Evolutionary conservation across 2,888 invertebrate species (phyloP), one percentile per base, ranked within the genome.

Genomic region (Caenorhabditis virilis): DNA sequence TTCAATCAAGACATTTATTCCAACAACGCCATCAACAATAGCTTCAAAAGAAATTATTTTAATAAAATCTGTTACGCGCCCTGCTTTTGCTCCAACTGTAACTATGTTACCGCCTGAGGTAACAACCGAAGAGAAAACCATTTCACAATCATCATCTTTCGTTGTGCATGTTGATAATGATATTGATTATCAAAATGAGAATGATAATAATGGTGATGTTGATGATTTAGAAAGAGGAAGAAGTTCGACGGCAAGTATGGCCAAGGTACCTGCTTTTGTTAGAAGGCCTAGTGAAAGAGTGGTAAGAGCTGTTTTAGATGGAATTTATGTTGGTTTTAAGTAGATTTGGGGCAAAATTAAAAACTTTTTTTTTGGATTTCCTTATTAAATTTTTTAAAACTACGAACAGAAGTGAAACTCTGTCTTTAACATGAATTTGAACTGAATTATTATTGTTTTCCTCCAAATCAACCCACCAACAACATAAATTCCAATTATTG

Each of bases 1-100:
- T 20, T 59, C 59, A 13, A 65, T 65, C 49, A 41, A 43, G 27
- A 65, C 59, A 22, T 65, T 65, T 39, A 22, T 43, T 20, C 52
- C 54, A 20, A 55, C 59, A 27, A 48, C 58, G 20, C 52, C 55
- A 3, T 25, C 26, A 9, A 39, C 52, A 30, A 23, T 47, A 46
- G 33, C 54, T 49, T 39, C 38, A n/a, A 5, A 6, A 6, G 9
- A 15, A 5, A n/a, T n/a, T n/a, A n/a, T n/a, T n/a, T n/a, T n/a
- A n/a, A n/a, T n/a, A n/a, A n/a, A n/a, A 13, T 25, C n/a, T n/a
- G 45, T 45, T 18, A 45, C 45, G 25, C 25, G 26, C 15, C 45
- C 45, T 11, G 27, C 45, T 27, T 45, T 45, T 30, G 27, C 45
- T 27, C 45, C 45, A 15, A 45, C 45, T 18, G 26, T 45, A 6